Evolutionary conservation across 2,888 invertebrate species (phyloP), one percentile per base, ranked within the genome.

Genomic region (Crossocerus cetratus): DNA sequence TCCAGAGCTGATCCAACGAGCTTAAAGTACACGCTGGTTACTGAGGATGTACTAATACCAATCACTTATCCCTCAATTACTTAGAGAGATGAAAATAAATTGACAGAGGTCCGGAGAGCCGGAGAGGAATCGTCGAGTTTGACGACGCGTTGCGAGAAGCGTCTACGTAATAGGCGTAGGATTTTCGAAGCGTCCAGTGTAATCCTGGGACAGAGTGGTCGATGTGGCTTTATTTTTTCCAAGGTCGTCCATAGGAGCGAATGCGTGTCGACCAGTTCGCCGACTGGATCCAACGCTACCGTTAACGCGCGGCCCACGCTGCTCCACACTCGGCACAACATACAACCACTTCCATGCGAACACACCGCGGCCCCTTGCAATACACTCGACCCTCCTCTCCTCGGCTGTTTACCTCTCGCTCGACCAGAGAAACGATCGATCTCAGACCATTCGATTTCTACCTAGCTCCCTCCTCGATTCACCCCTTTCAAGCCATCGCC

Each of bases 221-320:
- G 20, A 4, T 42, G 60, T 18, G 18, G 58, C 8, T 67, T 63
- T 20, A 59, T 62, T 65, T 74, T 74, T 60, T 53, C 61, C 67
- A 74, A 74, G 74, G 68, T 54, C 70, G 70, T 74, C 55, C 43
- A 22, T 53, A 66, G 49, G 63, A 49, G 54, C 42, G 65, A 73
- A 70, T 62, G 64, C 66, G 70, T 45, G 72, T 72, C 66, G 66
- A 66, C 68, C 72, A 68, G 69, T 75, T 75, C 20, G 58, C 72
- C 64, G 69, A 75, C 72, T 72, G 77, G 72, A 72, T 65, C 59
- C 44, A 45, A 54, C 18, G 62, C 65, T 75, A 69, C 75, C 72
- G 69, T 72, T 75, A 77, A 63, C 76, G 49, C 54, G 45, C 23
- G 8, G 32, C 54, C 49, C 72, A 42, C 45, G 59, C 32, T 14